phyloP scores from a whole-genome alignment of 2,888 invertebrate genomes.

The Melieria crassipennis region DNA sequence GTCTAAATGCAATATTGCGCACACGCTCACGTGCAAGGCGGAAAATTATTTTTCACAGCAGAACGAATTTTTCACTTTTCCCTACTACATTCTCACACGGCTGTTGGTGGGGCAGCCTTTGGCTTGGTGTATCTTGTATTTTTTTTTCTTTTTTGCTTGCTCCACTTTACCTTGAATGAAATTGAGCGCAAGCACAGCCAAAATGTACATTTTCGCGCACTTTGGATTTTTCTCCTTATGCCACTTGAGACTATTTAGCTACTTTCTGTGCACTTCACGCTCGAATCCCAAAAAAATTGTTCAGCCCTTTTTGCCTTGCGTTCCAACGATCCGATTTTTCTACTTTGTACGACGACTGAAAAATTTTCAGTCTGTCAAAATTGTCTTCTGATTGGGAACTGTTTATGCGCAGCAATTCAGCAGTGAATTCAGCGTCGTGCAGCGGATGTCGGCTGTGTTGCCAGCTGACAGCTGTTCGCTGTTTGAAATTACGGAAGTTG shows the following conservation, averaged over 20 bases:
- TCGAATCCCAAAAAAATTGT: no score
- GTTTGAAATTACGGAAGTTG: not conserved
- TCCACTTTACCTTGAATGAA: constrained; percentile 60
- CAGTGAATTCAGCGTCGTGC: not conserved
- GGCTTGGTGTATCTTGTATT: constrained; percentile 16
- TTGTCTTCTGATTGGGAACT: constrained; percentile 13
- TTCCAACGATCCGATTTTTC: not conserved
- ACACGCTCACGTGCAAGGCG: not conserved
- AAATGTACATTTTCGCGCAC: constrained; percentile 58
- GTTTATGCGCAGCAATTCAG: not conserved
- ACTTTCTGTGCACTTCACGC: no score
- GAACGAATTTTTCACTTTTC: constrained; percentile 26
- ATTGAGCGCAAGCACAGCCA: constrained; percentile 60
- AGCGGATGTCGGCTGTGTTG: not conserved
- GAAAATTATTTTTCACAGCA: not conserved
- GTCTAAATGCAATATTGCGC: not conserved
- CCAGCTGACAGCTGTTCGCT: not conserved
- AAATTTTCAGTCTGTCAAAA: constrained; percentile 27
- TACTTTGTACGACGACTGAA: constrained; percentile 19
- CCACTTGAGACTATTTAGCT: no score
- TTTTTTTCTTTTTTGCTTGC: not conserved
- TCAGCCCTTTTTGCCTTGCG: no score
- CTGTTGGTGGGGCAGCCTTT: not conserved
- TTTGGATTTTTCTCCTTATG: constrained; percentile 31
- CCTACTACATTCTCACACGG: constrained; percentile 2